Percentiles rank a stretch among this genome's conserved stretches.
phyloP scores from a whole-genome alignment of 2,113 vertebrate species.

The Stegostoma tigrinum region DNA sequence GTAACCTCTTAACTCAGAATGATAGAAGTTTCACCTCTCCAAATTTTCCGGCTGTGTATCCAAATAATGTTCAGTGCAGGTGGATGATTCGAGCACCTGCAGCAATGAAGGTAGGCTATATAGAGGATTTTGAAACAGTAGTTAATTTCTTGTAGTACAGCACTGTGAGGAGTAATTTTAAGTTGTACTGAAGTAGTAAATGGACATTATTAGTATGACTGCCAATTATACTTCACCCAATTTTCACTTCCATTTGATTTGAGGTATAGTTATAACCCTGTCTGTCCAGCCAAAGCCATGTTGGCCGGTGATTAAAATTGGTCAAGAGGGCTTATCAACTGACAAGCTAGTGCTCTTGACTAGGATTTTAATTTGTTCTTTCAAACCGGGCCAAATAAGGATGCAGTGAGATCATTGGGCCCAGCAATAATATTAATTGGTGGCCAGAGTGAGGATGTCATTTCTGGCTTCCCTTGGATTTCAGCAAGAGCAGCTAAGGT shows the following conservation, averaged over 20 bases:
- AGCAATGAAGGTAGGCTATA: neutral
- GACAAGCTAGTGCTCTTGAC: neutral
- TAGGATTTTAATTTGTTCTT: neutral
- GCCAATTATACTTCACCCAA: neutral
- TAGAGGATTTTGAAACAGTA: neutral
- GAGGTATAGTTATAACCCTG: neutral
- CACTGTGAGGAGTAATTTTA: neutral
- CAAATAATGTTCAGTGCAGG: neutral
- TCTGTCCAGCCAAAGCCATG: neutral
- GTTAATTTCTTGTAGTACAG: neutral
- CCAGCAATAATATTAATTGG: neutral
- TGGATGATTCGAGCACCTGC: neutral
- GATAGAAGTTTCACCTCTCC: neutral
- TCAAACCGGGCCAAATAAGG: neutral
- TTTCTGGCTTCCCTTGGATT: neutral
- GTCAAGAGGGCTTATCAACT: neutral
- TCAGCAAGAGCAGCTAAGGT: neutral
- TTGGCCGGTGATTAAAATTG: neutral
- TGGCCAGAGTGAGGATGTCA: neutral
- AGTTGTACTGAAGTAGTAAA: neutral
- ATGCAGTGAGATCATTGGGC: neutral
- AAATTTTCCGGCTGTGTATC: slow-evolving; percentile 17
- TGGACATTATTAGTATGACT: neutral
- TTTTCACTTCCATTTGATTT: neutral
- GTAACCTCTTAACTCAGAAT: neutral